Evolutionary conservation across 2,797 vertebrate genomes (phyloP), one percentile per base, ranked within the genome.

Genomic region (Pteropus rufus): DNA sequence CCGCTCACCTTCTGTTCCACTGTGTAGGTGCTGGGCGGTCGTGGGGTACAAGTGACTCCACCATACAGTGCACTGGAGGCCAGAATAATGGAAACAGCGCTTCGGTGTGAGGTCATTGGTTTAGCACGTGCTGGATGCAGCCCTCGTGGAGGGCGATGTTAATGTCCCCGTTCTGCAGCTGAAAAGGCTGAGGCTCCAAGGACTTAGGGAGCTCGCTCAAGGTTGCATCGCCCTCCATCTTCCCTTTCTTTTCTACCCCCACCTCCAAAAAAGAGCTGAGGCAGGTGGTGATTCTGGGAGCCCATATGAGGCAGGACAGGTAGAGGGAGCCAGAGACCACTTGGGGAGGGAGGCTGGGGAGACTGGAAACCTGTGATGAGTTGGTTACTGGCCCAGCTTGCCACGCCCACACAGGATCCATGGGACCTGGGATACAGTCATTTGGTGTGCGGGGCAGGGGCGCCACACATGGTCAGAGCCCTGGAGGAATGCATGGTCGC

Each of bases 391-490:
- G 2, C n/a, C 12, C 29, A 24, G 62, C 29, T 8, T 29, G 82
- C 82, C 39, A 29, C 1, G 70, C 44, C 54, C 93, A 46, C 36
- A 34, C 0, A 10, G 79, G 87, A 11, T 41, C 2, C 14, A 1
- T 2, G 31, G 34, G 26, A 10, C 12, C 24, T 29, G 49, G 73
- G 52, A 41, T 1, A 24, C 1, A 18, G 65, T 41, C 39, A 7
- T 39, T 34, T 5, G 14, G 26, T 29, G 31, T 60, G 64, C 0
- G 4, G 36, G 31, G 29, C 60, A 23, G 3, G 56, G 56, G 62
- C 1, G 1, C 15, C 2, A 14, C 39, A 2, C 3, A 0, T 2
- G 15, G 29, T 54, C 39, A 5, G 1, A 7, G 44, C 58, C 85
- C 46, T 44, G 1, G 23, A 91, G 76, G 91, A 62, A 54, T 6